Evolutionary conservation across 2,113 vertebrate species (phyloP).

Genomic region (Strix aluco): DNA sequence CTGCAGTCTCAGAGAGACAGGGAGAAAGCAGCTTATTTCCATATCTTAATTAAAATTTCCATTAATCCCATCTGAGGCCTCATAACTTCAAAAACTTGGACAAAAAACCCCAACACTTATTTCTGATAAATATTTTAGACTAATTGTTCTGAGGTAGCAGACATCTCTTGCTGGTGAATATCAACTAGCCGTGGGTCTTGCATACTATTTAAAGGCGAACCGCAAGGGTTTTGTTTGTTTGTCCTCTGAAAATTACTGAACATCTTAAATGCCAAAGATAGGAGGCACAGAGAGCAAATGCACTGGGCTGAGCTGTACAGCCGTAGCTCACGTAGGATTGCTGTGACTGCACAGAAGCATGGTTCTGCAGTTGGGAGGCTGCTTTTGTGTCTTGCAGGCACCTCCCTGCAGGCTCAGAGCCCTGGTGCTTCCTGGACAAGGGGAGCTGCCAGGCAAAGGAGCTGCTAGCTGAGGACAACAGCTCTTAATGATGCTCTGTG

Average conservation of each 20-base stretch:
- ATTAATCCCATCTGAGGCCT: conserved; percentile 75
- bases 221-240: conserved; percentile 36
- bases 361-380: not conserved
- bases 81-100: conserved; percentile 69
- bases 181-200: conserved; percentile 17
- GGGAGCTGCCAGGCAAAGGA: not conserved
- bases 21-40: conserved; percentile 74
- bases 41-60: conserved; percentile 77
- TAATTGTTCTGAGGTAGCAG: conserved; percentile 62
- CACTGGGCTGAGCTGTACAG: not conserved
- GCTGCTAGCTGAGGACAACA: not conserved
- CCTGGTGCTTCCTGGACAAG: not conserved
- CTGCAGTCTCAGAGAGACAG: conserved; percentile 53
- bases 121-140: conserved; percentile 73
- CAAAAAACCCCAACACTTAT: conserved; percentile 53
- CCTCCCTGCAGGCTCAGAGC: not conserved
- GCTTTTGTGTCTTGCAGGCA: not conserved
- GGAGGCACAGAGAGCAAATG: not conserved
- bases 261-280: not conserved
- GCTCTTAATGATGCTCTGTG: not conserved
- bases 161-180: conserved; percentile 63
- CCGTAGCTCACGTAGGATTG: accelerated
- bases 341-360: accelerated
- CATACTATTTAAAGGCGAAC: not conserved
- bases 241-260: conserved; percentile 34